These are phyloP conservation scores for Timema cristinae DNA, from an alignment of 2,888 invertebrate genomes.

Conservation along the genomic window DNA sequence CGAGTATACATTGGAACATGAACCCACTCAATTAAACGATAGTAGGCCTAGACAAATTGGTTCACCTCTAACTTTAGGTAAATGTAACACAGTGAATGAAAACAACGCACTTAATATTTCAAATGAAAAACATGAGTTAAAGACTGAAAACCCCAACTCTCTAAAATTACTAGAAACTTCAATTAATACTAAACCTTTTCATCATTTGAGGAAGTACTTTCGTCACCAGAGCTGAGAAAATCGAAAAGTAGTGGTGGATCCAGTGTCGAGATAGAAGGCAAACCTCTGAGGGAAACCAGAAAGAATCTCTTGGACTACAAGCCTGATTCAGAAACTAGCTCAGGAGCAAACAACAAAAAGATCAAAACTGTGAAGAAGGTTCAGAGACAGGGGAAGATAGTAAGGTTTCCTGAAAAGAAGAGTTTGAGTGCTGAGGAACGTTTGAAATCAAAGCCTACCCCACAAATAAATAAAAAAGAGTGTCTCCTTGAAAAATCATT, in stretches of 20 bases:
- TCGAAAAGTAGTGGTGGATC: constrained; percentile 4
- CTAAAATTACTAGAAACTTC: background rate
- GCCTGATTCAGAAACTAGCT: constrained; percentile 27
- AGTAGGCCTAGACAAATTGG: background rate
- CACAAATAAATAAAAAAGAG: constrained; percentile 4
- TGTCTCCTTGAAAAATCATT: background rate
- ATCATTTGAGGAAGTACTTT: background rate
- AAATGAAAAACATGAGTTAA: background rate
- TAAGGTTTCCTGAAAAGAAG: constrained; percentile 24
- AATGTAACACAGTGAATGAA: background rate
- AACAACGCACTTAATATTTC: background rate
- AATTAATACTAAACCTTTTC: constrained; percentile 12
- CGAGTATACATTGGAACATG: background rate
- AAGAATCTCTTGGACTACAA: constrained; percentile 30
- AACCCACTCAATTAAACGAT: no score
- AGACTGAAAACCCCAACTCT: background rate
- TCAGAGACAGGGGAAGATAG: background rate
- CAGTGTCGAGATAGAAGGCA: background rate
- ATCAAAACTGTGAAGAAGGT: constrained; percentile 11
- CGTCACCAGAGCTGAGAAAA: constrained; percentile 11
- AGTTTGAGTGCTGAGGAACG: constrained; percentile 16
- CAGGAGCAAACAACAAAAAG: constrained; percentile 26
- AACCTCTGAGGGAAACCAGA: constrained; percentile 10
- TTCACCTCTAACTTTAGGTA: background rate
- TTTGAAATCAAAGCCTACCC: constrained; percentile 7